Evolutionary conservation across 2,113 vertebrate species (phyloP).

Genomic region (Tympanuchus pallidicinctus): DNA sequence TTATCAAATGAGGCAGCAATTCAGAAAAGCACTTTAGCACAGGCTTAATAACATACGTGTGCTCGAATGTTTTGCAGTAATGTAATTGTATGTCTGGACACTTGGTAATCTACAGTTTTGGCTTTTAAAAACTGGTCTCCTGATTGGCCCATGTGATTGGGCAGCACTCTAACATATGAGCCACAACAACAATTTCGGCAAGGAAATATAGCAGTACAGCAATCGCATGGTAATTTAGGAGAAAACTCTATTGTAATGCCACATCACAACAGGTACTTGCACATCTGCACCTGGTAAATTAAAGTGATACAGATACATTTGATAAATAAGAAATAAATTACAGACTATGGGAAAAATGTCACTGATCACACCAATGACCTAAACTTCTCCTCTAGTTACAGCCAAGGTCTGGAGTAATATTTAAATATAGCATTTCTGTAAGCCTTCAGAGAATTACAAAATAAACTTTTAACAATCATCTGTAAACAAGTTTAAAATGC

Average conservation of each 20-base stretch:
- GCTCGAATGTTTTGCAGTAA: neutral
- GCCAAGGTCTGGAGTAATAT: constrained; percentile 36
- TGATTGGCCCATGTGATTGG: constrained; percentile 17
- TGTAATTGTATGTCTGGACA: neutral
- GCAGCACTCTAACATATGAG: neutral
- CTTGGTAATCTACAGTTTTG: constrained; percentile 25
- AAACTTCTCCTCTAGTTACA: constrained; percentile 44
- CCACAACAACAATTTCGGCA: constrained; percentile 31
- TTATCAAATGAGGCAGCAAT: constrained; percentile 51
- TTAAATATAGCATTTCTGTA: constrained; percentile 66
- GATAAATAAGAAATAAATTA: constrained; percentile 61
- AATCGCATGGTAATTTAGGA: neutral
- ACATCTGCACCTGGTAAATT: constrained; percentile 3
- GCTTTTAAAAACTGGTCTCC: constrained; percentile 48
- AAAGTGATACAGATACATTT: neutral
- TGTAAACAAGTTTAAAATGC: constrained; percentile 70
- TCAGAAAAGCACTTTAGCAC: constrained; percentile 64
- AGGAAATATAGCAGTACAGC: constrained; percentile 33
- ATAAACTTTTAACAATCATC: constrained; percentile 60
- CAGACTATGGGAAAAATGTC: constrained; percentile 15
- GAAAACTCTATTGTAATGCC: constrained; percentile 29
- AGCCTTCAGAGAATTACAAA: constrained; percentile 62
- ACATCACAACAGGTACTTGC: constrained; percentile 9
- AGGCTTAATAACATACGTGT: neutral
- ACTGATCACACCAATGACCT: constrained; percentile 9